Evolutionary conservation across 1,140 invertebrate species (phyloP).

Genomic region (Achatina immaculata): DNA sequence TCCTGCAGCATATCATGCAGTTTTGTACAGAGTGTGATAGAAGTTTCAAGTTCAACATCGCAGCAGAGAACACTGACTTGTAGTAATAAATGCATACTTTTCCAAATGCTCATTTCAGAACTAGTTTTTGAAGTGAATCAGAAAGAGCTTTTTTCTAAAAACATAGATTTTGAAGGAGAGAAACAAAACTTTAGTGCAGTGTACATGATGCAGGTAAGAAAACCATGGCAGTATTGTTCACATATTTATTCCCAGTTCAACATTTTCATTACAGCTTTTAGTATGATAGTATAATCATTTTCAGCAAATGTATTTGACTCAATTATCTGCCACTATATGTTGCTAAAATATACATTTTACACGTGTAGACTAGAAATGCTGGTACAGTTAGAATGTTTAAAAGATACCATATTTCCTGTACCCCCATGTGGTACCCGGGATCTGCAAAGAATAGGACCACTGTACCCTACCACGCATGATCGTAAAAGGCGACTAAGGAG

Average conservation of each 20-base stretch:
- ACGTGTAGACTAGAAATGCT: not conserved
- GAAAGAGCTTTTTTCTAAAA: not conserved
- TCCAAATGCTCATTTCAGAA: slow-evolving; percentile 30
- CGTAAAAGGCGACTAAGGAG: too few relatives aligned
- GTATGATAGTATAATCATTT: not conserved
- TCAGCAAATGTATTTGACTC: not conserved
- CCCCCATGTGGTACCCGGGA: too few relatives aligned
- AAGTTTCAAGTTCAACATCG: not conserved
- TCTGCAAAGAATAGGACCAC: too few relatives aligned
- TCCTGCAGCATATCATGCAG: slow-evolving; percentile 32
- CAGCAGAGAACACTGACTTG: not conserved
- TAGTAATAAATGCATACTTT: slow-evolving; percentile 25
- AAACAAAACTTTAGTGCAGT: not conserved
- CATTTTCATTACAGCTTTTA: not conserved
- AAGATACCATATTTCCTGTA: not conserved
- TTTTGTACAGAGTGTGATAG: slow-evolving; percentile 16
- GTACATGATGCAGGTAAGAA: not conserved
- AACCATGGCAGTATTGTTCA: not conserved
- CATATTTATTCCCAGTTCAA: not conserved
- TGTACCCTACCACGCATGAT: too few relatives aligned
- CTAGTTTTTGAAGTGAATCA: not conserved
- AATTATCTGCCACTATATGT: not conserved
- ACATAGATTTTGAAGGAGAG: not conserved
- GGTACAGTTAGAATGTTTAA: not conserved
- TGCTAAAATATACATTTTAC: not conserved